Evolutionary conservation across 2,888 invertebrate species (phyloP).

Genomic region (Copidosoma aretas): DNA sequence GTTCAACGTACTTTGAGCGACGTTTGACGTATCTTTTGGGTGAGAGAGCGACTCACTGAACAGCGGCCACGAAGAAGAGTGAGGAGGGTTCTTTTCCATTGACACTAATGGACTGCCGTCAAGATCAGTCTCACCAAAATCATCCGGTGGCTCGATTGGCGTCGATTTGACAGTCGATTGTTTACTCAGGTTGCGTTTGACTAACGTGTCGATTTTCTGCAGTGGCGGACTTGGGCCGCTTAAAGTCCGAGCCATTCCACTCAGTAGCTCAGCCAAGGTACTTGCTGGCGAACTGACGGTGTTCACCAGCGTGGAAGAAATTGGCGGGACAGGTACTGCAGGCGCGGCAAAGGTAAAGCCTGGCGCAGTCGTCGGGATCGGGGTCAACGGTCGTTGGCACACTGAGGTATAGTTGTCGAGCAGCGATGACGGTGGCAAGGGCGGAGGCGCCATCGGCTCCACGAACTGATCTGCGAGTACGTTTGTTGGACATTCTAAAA

Average conservation of each 20-base stretch:
- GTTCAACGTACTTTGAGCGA: constrained; percentile 51
- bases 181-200: neutral
- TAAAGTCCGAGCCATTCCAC: neutral
- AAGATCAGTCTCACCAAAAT: constrained; percentile 46
- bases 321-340: neutral
- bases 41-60: constrained; percentile 50
- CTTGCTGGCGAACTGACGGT: neutral
- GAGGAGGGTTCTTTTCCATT: constrained; percentile 41
- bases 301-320: neutral
- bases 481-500: constrained; percentile 19
- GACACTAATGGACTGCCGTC: constrained; percentile 49
- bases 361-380: neutral
- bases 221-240: neutral
- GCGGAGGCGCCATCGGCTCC: constrained; percentile 16
- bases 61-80: constrained; percentile 16
- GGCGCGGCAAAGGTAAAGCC: neutral
- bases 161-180: neutral
- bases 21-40: constrained; percentile 49
- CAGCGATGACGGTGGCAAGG: neutral
- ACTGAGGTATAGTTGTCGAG: constrained; percentile 17
- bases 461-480: constrained; percentile 4
- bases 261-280: neutral
- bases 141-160: neutral
- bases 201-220: neutral
- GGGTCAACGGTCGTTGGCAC: constrained; percentile 22